These are phyloP conservation scores for Drosophila bocqueti DNA, from an alignment of 1,140 invertebrate genomes.

Conservation along the genomic window DNA sequence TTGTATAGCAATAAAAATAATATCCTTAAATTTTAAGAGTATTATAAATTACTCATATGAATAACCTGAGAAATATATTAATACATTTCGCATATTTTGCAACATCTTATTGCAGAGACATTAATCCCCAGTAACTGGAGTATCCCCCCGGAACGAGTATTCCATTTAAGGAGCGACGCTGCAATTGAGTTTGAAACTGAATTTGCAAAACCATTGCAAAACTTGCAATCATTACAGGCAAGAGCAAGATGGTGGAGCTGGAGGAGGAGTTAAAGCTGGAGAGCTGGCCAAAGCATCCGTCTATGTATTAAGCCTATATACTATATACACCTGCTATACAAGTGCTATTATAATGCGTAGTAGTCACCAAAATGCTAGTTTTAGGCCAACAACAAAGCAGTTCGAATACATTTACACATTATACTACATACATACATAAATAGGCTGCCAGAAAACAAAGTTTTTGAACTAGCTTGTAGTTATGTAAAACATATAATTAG, in stretches of 20 bases:
- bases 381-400: conserved; percentile 28
- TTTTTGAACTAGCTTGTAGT: conserved; percentile 56
- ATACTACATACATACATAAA: conserved; percentile 2
- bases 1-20: too few species aligned
- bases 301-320: conserved; percentile 60
- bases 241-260: neutral
- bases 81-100: neutral
- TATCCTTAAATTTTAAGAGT: too few species aligned
- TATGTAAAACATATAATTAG: conserved; percentile 25
- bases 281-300: conserved; percentile 6
- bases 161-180: conserved; percentile 31
- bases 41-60: neutral
- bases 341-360: conserved; percentile 47
- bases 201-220: conserved; percentile 18
- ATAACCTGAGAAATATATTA: neutral
- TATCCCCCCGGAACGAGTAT: conserved; percentile 7
- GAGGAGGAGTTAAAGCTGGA: neutral
- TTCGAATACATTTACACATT: conserved; percentile 6
- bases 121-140: conserved; percentile 1
- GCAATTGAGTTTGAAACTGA: conserved; percentile 61
- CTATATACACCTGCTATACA: conserved; percentile 12
- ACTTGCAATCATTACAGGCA: conserved; percentile 2
- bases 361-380: conserved; percentile 53
- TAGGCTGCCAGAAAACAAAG: conserved; percentile 76
- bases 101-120: neutral